Percentiles rank a stretch among this genome's conserved stretches.
Evolutionary conservation across 2,113 vertebrate genomes (phyloP).

Genomic region (human (Homo sapiens)): GRCh38 chr13:81615001-81615500

Average conservation of each 20-base stretch:
- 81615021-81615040: neutral
- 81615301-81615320: neutral
- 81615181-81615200: neutral
- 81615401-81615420: neutral
- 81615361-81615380: neutral
- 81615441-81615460: neutral
- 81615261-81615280: neutral
- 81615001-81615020: neutral
- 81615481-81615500: neutral
- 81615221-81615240: neutral
- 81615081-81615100: neutral
- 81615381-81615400: neutral
- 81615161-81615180: neutral
- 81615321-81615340: neutral
- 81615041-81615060: neutral
- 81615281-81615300: neutral
- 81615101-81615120: neutral
- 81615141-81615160: neutral
- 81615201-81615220: neutral
- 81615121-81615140: neutral
- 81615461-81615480: neutral
- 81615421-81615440: neutral
- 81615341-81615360: neutral
- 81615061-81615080: neutral
- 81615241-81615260: neutral